Conservation (phyloP, 2,113 vertebrate genomes). For the Ameiurus melas region DNA sequence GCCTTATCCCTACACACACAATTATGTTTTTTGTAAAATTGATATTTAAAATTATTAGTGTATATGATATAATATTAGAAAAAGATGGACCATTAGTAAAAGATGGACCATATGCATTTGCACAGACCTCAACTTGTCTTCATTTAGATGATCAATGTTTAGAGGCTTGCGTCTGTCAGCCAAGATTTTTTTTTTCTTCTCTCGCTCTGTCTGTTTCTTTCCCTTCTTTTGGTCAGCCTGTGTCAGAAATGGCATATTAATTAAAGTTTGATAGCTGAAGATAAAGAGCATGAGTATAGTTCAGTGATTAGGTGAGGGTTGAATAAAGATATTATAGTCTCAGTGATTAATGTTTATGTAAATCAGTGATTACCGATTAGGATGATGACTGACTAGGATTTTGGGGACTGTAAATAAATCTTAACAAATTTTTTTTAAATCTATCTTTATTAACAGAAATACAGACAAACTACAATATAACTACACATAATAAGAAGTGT, state of each 20-base stretch:
- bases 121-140: constrained; percentile 90
- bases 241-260: neutral
- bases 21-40: neutral
- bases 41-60: neutral
- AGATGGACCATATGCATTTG: constrained; percentile 16
- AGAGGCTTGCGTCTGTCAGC: constrained; percentile 89
- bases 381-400: neutral
- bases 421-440: neutral
- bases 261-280: neutral
- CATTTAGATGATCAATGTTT: constrained; percentile 91
- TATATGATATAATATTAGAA: neutral
- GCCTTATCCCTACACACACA: constrained; percentile 85
- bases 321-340: neutral
- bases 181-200: constrained; percentile 97
- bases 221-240: constrained; percentile 96
- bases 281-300: neutral
- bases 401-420: neutral
- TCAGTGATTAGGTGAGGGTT: neutral
- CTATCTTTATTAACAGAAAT: neutral
- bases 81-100: neutral
- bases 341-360: neutral
- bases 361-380: neutral
- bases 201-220: constrained; percentile 97
- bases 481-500: neutral
- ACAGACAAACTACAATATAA: too few species aligned